A percentile compares a stretch with the other conserved stretches of the same genome.
Conservation (phyloP, 2,113 vertebrate species). For the Sebastes fasciatus region DNA sequence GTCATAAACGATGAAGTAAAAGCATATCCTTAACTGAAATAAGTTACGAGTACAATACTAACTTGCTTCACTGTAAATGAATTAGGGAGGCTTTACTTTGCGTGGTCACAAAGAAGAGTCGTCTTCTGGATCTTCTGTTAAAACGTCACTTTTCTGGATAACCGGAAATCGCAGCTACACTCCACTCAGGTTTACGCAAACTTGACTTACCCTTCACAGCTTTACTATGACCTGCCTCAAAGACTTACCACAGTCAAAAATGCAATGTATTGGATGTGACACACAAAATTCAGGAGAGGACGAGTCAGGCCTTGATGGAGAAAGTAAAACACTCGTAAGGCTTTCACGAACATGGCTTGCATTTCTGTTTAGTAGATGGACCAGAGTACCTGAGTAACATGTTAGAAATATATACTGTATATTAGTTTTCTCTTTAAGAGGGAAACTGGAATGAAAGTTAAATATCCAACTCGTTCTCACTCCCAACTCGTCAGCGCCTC, state of each 20-base stretch:
- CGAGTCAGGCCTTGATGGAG: not conserved
- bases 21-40: not conserved
- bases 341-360: no score
- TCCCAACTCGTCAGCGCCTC: no score
- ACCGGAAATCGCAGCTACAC: not conserved
- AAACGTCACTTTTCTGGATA: not conserved
- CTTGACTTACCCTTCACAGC: conserved; percentile 53
- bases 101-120: not conserved
- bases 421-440: no score
- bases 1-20: not conserved
- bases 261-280: not conserved
- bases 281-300: not conserved
- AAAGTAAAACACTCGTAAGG: no score
- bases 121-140: conserved; percentile 12
- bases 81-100: not conserved
- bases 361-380: no score
- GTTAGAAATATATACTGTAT: no score
- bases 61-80: not conserved
- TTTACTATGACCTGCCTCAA: conserved; percentile 18
- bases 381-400: no score
- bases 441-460: no score
- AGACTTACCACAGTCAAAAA: not conserved
- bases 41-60: not conserved
- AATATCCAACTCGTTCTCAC: no score
- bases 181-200: not conserved